Base-by-base conservation (phyloP, 2,797 vertebrate species). In the Neosalanx taihuensis region DNA sequence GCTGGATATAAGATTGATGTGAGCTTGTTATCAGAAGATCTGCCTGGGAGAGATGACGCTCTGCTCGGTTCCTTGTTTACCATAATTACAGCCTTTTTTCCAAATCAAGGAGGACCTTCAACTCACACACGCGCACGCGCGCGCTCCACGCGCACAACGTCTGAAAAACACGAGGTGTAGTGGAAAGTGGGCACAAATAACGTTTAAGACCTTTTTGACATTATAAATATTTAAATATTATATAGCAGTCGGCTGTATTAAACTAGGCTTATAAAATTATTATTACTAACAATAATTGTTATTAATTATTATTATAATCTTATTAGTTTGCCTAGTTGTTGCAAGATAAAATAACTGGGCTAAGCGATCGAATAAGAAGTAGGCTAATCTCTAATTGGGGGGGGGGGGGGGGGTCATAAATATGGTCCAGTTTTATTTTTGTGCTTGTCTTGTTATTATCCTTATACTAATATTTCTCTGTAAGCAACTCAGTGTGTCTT, bases 1-100 rank as follows among this genome's bases (percentile, higher is more conserved):
- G 92, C 89, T 89, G 92, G 91, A 88, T 88, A 88, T 88, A 94
- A 96, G 95, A 96, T 95, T 95, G 95, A 96, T 96, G 95, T 88
- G 91, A 91, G 94, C 91, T 91, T 92, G 94, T 94, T 94, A 93
- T 90, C 80, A 80, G 87, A 91, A 90, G 92, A 89, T 94, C 89
- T 94, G 91, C 89, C 87, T 92, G 88, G 89, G 89, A 91, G 91
- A 93, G 89, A 91, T 91, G 92, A 89, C 90, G 91, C 92, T 93
- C 89, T 91, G 89, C 92, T 92, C 85, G 91, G 77, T 65, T 77
- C 76, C 75, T 89, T 92, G 92, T 93, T 93, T 92, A 90, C 90
- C 89, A 91, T 92, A 93, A 94, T 94, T 93, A 94, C 91, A 92
- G 85, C 83, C 89, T 91, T 88, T 91, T 88, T 46, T 92, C 92